Evolutionary conservation across 2,797 vertebrate genomes (phyloP), one percentile per base, ranked within the genome.

Genomic region (Platyrinchus mystaceus): DNA sequence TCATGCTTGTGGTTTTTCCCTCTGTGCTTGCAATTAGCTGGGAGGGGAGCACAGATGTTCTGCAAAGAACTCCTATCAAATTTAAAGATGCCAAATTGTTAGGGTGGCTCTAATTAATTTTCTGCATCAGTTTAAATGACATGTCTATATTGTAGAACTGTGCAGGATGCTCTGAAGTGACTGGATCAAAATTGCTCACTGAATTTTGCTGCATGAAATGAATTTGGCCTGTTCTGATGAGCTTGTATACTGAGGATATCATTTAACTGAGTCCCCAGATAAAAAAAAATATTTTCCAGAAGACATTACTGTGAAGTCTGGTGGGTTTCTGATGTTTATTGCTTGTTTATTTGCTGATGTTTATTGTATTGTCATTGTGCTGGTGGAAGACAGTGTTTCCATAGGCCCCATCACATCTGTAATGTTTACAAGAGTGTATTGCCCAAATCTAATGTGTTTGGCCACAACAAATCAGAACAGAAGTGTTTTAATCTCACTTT

Each of bases 31-130:
- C 88, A 91, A 78, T 92, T 85, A 94, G 43, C 89, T 93, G 89
- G 87, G 84, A 96, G 89, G 87, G 83, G 50, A 96, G 74, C 87
- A 94, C 95, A 96, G 92, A 93, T 96, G 95, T 95, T 95, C 88
- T 62, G 62, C 70, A 77, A 62, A 93, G 80, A 88, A 41, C 50
- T 81, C 71, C 43, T 53, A 44, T 70, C 41, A 64, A 88, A 92
- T 80, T 80, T 67, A 43, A 91, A 79, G 80, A 79, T 53, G 59
- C 7, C 22, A 63, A 96, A 94, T 88, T 64, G 71, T 89, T 91
- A 50, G 71, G 47, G 44, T 87, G 83, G 64, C 70, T 94, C 56
- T 94, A 94, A 96, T 96, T 92, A 93, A 96, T 95, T 94, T 94
- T 91, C 62, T 68, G 49, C 78, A 70, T 90, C 67, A 18, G 67